A percentile compares a stretch with the other conserved stretches of the same genome.
Conservation (phyloP, 2,888 invertebrate genomes). For the Mongoloraphidia duomilia region DNA sequence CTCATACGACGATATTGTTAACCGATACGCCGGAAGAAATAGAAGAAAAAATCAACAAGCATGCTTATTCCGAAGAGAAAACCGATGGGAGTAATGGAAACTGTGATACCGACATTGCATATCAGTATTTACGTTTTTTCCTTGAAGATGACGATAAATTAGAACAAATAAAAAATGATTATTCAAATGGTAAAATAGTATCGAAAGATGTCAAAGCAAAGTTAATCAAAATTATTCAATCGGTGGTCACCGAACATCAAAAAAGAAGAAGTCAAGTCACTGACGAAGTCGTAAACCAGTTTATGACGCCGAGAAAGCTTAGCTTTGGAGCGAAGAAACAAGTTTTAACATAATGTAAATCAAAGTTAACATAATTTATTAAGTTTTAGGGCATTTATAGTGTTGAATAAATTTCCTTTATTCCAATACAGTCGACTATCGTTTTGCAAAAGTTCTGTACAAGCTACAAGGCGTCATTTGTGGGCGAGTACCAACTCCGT, state of each 20-base stretch:
- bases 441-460: no score
- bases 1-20: constrained; percentile 86
- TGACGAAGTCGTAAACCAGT: constrained; percentile 69
- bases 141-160: constrained; percentile 81
- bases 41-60: constrained; percentile 91
- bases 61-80: constrained; percentile 96
- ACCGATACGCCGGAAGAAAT: constrained; percentile 90
- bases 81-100: constrained; percentile 93
- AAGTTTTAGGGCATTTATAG: no score
- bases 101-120: constrained; percentile 89
- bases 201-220: constrained; percentile 92
- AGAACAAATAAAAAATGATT: constrained; percentile 52
- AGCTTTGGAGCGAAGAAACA: constrained; percentile 29
- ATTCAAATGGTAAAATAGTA: constrained; percentile 74
- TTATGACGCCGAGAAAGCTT: constrained; percentile 71
- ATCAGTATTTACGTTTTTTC: constrained; percentile 88
- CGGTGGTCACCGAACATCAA: constrained; percentile 72
- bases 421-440: no score
- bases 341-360: no score
- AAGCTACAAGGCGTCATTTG: no score
- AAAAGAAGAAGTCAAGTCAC: constrained; percentile 62
- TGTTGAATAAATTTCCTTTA: no score
- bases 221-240: constrained; percentile 65
- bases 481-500: no score
- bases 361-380: no score